These are phyloP conservation scores for Parnassius mnemosyne DNA, from an alignment of 2,888 invertebrate genomes.

Conservation along the genomic window DNA sequence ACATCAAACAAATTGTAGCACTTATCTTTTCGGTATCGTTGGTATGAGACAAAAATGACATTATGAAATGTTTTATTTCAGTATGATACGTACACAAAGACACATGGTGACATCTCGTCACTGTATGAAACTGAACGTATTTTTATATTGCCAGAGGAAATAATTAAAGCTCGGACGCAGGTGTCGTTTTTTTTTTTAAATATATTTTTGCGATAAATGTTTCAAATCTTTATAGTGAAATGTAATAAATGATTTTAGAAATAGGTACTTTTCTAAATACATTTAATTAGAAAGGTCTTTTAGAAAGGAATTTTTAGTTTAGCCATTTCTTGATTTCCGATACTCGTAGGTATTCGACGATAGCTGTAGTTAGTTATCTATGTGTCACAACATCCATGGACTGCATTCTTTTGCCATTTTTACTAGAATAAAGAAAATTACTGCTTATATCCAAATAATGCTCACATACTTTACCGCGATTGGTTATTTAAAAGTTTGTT, in stretches of 20 bases:
- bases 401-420: too few species aligned
- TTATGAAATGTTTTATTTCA: conserved; percentile 9
- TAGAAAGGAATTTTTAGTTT: too few species aligned
- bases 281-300: too few species aligned
- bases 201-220: not conserved
- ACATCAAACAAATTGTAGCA: conserved; percentile 1
- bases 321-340: too few species aligned
- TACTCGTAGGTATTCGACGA: too few species aligned
- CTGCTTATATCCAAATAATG: too few species aligned
- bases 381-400: too few species aligned
- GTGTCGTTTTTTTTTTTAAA: conserved; percentile 2
- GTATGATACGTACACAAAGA: conserved; percentile 21
- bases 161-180: conserved; percentile 35
- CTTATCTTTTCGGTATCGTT: not conserved
- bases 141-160: conserved; percentile 36
- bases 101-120: not conserved
- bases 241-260: too few species aligned
- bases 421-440: too few species aligned
- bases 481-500: conserved; percentile 23
- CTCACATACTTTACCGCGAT: not conserved
- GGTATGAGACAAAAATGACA: not conserved
- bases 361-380: too few species aligned
- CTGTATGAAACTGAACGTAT: conserved; percentile 3
- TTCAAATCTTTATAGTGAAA: too few species aligned
- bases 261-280: too few species aligned